Conservation (phyloP, 53 echinoderm and acorn worm species). For the Antedon mediterranea region DNA sequence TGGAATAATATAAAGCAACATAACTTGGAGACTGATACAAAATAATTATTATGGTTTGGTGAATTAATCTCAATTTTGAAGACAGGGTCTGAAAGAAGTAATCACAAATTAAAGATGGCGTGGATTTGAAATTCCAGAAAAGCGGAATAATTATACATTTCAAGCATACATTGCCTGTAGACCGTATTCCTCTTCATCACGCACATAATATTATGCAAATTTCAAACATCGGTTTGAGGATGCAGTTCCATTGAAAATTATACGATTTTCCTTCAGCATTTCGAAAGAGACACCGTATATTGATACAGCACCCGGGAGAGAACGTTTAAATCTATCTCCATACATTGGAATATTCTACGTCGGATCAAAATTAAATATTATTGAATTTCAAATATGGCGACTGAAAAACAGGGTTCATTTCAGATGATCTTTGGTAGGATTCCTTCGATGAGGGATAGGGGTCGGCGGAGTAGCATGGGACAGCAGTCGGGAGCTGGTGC, state of each 20-base stretch:
- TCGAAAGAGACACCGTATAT: neutral
- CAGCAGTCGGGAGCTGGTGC: constrained; percentile 75
- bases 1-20: neutral
- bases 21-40: neutral
- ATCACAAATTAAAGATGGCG: neutral
- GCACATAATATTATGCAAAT: neutral
- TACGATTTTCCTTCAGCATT: neutral
- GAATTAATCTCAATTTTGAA: neutral
- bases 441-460: constrained; percentile 42
- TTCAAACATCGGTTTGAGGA: neutral
- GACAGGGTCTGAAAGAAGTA: neutral
- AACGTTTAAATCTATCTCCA: neutral
- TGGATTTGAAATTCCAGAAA: neutral
- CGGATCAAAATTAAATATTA: neutral
- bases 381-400: neutral
- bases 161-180: neutral
- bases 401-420: neutral
- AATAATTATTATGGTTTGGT: neutral
- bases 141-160: neutral
- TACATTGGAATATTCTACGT: neutral
- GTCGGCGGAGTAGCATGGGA: constrained; percentile 62
- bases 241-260: neutral
- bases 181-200: neutral
- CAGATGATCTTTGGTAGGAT: constrained; percentile 16
- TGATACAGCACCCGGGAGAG: neutral